A percentile compares a stretch with the other conserved stretches of the same genome.
These are phyloP conservation scores for Drosophila ficusphila DNA, from an alignment of 1,140 invertebrate genomes.

Conservation along the genomic window DNA sequence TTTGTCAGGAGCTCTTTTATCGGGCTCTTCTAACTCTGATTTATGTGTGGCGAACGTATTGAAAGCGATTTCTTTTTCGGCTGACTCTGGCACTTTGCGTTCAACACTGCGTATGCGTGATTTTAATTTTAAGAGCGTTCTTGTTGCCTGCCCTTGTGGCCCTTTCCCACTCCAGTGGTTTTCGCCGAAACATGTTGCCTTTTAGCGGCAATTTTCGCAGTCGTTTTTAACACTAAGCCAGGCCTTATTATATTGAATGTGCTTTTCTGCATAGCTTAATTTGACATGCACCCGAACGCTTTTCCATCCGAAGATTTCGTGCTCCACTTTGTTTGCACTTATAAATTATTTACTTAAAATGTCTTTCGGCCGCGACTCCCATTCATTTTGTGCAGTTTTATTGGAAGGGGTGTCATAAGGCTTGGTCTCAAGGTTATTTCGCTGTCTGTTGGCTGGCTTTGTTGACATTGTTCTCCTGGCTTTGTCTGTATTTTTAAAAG, in stretches of 20 bases:
- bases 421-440: slow-evolving; percentile 16
- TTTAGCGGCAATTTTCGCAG: slow-evolving; percentile 39
- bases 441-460: slow-evolving; percentile 22
- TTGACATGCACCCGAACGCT: slow-evolving; percentile 18
- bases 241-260: neutral
- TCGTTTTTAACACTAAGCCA: slow-evolving; percentile 29
- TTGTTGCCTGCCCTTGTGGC: slow-evolving; percentile 20
- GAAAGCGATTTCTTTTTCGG: slow-evolving; percentile 45
- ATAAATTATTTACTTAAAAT: slow-evolving; percentile 43
- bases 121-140: slow-evolving; percentile 54
- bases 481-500: slow-evolving; percentile 9
- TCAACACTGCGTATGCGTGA: slow-evolving; percentile 50
- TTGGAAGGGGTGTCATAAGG: neutral
- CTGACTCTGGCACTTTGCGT: slow-evolving; percentile 34
- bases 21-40: slow-evolving; percentile 48
- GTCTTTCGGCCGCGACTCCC: neutral
- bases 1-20: slow-evolving; percentile 33
- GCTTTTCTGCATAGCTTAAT: slow-evolving; percentile 12
- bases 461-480: slow-evolving; percentile 17
- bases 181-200: slow-evolving; percentile 36
- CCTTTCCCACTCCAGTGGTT: slow-evolving; percentile 5
- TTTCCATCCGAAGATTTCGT: slow-evolving; percentile 21
- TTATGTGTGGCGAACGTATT: slow-evolving; percentile 52
- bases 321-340: slow-evolving; percentile 18
- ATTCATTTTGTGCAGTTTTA: neutral